Conservation (phyloP, 2,797 vertebrate species). For the Caiman crocodilus region DNA sequence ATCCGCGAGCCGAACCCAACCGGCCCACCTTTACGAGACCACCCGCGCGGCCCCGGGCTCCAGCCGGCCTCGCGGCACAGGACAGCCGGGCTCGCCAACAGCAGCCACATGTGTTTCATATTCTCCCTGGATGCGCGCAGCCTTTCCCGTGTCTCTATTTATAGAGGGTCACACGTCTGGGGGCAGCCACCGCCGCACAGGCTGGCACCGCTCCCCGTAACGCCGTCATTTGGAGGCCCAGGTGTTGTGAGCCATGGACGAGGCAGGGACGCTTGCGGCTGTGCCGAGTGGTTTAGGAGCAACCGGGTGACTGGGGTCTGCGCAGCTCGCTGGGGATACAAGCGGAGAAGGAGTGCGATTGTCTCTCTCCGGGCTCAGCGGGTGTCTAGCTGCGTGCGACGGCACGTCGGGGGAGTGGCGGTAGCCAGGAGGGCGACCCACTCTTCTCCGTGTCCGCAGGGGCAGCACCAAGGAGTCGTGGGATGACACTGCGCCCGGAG, state of each 20-base stretch:
- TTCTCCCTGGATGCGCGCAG: background rate
- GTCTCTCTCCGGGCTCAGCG: too few species aligned
- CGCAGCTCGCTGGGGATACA: too few species aligned
- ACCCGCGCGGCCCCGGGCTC: background rate
- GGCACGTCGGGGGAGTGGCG: too few species aligned
- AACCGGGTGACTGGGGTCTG: background rate
- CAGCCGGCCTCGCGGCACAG: fast-evolving
- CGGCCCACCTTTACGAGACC: background rate
- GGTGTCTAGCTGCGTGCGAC: too few species aligned
- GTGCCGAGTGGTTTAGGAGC: background rate
- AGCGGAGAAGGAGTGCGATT: too few species aligned
- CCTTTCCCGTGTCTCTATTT: background rate
- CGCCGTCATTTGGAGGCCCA: background rate
- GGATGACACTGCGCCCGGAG: too few species aligned
- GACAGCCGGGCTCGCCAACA: background rate
- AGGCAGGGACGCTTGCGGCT: background rate
- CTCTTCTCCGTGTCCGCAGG: too few species aligned
- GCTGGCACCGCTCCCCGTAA: background rate
- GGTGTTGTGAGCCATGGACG: background rate
- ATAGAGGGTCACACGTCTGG: background rate
- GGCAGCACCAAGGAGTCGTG: too few species aligned
- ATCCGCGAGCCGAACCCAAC: background rate
- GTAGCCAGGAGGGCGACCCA: too few species aligned
- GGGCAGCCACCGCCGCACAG: background rate
- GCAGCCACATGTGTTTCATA: background rate